phyloP scores from a whole-genome alignment of 1,140 invertebrate genomes.

The Cydia splendana region DNA sequence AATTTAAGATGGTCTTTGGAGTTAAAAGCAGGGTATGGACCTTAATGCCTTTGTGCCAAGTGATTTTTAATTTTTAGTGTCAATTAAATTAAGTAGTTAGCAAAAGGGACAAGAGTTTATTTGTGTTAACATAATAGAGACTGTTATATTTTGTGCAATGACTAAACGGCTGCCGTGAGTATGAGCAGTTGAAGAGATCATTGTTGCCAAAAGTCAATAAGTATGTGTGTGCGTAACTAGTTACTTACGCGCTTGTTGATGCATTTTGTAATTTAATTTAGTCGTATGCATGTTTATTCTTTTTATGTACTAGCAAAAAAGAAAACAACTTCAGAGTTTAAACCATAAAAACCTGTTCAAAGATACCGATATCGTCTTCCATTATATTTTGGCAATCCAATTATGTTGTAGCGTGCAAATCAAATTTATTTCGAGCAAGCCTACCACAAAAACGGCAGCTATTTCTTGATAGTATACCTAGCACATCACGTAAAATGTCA shows the following conservation, averaged over 20 bases:
- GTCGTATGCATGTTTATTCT: slow-evolving; percentile 55
- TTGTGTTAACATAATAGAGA: slow-evolving; percentile 71
- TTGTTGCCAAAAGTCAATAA: slow-evolving; percentile 63
- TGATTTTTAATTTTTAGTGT: slow-evolving; percentile 77
- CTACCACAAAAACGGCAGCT: slow-evolving; percentile 57
- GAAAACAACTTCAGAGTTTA: slow-evolving; percentile 48
- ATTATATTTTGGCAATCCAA: slow-evolving; percentile 69
- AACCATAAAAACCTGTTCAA: slow-evolving; percentile 35
- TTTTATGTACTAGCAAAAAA: slow-evolving; percentile 61
- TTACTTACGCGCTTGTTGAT: slow-evolving; percentile 56
- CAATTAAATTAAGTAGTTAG: slow-evolving; percentile 76
- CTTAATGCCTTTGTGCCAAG: slow-evolving; percentile 78
- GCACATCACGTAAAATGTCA: slow-evolving; percentile 17
- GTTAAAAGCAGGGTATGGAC: slow-evolving; percentile 76
- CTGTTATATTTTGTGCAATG: slow-evolving; percentile 75
- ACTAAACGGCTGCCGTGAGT: slow-evolving; percentile 54
- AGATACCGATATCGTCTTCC: slow-evolving; percentile 65
- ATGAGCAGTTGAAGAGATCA: slow-evolving; percentile 48
- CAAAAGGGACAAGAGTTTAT: slow-evolving; percentile 72
- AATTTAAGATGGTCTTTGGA: slow-evolving; percentile 59
- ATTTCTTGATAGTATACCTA: slow-evolving; percentile 31
- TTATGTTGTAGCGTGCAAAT: slow-evolving; percentile 72
- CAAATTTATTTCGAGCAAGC: slow-evolving; percentile 40
- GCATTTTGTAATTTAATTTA: slow-evolving; percentile 75
- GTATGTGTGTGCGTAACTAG: slow-evolving; percentile 39